Base-by-base conservation (phyloP, 1,140 invertebrate species). In the Lucilia sericata region DNA sequence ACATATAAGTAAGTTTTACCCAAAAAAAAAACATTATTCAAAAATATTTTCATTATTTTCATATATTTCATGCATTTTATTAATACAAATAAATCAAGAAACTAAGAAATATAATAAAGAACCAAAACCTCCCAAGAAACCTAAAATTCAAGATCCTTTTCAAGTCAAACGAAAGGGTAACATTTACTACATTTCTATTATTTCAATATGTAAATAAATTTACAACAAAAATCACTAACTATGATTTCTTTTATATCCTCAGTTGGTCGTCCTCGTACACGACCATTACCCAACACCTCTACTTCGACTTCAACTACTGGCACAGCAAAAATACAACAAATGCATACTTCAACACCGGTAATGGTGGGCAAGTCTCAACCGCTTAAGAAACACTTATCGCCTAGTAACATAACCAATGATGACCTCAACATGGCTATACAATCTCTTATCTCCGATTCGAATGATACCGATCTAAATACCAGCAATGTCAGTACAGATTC, bases 241-340 rank as follows among this genome's bases (percentile, higher is more conserved):
- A 55, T 17, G 25, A 84, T 85, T 36, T 76, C 25, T 30, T 82
- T 83, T 84, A 85, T 47, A 84, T 87, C 82, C 90, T 82, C 86
- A 88, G 90, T 92, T 85, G 92, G 92, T 74, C 88, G 92, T 83
- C 92, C 92, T 12, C 88, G 92, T 0, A 93, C 88, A 34, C 91
- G 86, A 36, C 90, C 88, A 12, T 81, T 89, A 49, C 87, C 82
- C 76, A 84, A 86, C n/a, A 84, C 75, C 19, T 75, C 85, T 80
- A 70, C 85, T 83, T 30, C 25, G 25, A 21, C 70, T 85, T 36
- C 55, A 30, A 30, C 25, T 34, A 70, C n/a, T 14, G 17, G 5
- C n/a, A 60, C 51, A 21, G 36, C 17, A 5, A 84, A 85, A 82
- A 5, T 74, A n/a, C 14, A 12, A 0, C 83, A 85, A 76, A 55